Evolutionary conservation across 1,140 invertebrate genomes (phyloP).

Genomic region (Brachionus sp.): DNA sequence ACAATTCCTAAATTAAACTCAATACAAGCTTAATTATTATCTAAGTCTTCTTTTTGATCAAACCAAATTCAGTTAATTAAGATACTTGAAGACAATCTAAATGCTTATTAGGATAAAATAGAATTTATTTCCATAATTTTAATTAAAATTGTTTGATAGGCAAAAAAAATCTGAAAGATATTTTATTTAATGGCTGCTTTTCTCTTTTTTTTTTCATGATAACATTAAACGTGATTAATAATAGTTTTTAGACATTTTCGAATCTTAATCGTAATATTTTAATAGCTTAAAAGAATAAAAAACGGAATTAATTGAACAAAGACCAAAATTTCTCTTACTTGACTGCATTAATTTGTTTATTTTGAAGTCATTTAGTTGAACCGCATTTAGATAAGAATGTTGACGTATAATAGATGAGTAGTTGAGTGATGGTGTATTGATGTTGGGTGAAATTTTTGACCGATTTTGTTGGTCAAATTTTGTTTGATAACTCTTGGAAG

Average conservation of each 20-base stretch:
- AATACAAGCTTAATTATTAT: neutral
- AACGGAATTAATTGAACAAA: neutral
- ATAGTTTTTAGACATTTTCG: neutral
- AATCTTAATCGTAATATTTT: neutral
- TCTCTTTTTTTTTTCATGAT: neutral
- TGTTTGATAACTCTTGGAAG: neutral
- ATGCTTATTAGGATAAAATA: neutral
- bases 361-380: slow-evolving; percentile 30
- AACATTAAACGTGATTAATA: neutral
- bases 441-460: neutral
- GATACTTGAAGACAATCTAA: slow-evolving; percentile 26
- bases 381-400: slow-evolving; percentile 30
- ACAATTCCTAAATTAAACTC: neutral
- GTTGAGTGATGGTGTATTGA: neutral
- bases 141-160: neutral
- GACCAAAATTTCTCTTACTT: neutral
- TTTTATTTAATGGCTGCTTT: neutral
- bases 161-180: neutral
- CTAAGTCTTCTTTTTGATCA: neutral
- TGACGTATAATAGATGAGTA: slow-evolving; percentile 20
- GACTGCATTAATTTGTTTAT: slow-evolving; percentile 22
- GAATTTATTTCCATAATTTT: neutral
- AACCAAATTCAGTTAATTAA: neutral
- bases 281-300: neutral
- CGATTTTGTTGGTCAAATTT: neutral